Conservation (phyloP, 1,140 invertebrate genomes). For the Aphelenchoides fujianensis region DNA sequence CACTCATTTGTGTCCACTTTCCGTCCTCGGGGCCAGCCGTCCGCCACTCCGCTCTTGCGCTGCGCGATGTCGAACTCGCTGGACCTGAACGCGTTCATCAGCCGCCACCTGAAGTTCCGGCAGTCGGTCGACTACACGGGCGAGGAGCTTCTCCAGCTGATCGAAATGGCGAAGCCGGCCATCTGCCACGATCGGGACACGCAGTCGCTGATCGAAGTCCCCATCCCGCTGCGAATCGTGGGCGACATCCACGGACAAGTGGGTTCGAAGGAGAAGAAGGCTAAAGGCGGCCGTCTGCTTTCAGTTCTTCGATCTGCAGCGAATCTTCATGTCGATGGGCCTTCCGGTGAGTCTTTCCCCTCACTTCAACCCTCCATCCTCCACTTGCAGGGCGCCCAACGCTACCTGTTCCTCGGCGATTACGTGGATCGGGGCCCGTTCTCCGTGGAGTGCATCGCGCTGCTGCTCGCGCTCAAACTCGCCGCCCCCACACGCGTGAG, state of each 20-base stretch:
- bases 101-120: slow-evolving; percentile 11
- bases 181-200: background rate
- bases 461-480: slow-evolving; percentile 26
- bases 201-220: slow-evolving; percentile 25
- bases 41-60: too few species aligned
- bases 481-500: slow-evolving; percentile 15
- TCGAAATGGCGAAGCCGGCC: slow-evolving; percentile 9
- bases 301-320: slow-evolving; percentile 26
- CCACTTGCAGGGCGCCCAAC: background rate
- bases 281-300: background rate
- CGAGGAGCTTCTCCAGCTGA: slow-evolving; percentile 19
- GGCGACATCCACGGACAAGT: slow-evolving; percentile 35
- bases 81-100: slow-evolving; percentile 5
- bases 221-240: slow-evolving; percentile 23
- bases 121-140: slow-evolving; percentile 17
- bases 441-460: slow-evolving; percentile 26
- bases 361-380: too few species aligned
- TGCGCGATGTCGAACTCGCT: too few species aligned
- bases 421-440: slow-evolving; percentile 39
- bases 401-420: slow-evolving; percentile 30
- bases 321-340: slow-evolving; percentile 17
- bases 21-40: too few species aligned
- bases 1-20: too few species aligned
- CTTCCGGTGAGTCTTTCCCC: background rate
- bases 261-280: background rate